These are phyloP conservation scores for Leucopternis melanops DNA, from an alignment of 2,113 vertebrate genomes.

Conservation along the genomic window DNA sequence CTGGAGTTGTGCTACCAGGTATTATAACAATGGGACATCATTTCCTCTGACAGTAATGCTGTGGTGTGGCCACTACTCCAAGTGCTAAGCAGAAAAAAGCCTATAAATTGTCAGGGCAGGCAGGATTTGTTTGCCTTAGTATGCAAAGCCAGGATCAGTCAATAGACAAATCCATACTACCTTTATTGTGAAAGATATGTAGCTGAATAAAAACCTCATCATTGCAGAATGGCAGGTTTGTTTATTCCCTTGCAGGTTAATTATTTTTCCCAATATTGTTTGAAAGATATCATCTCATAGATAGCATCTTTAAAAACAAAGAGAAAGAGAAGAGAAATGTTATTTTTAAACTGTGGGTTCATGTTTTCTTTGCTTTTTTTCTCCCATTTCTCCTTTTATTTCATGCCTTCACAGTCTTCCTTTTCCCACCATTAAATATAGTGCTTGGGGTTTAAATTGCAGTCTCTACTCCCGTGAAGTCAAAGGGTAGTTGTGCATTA, in stretches of 20 bases:
- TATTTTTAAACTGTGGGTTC: not conserved
- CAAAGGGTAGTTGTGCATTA: not conserved
- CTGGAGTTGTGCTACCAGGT: not conserved
- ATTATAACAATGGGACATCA: not conserved
- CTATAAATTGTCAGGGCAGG: not conserved
- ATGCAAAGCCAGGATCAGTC: not conserved
- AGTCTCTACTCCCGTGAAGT: not conserved
- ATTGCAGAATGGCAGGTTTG: not conserved
- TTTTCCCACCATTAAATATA: not conserved
- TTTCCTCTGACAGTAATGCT: not conserved
- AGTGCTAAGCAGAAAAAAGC: not conserved
- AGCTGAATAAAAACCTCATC: not conserved
- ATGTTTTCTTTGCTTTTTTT: not conserved
- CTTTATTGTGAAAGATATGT: fast-evolving
- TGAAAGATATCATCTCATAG: not conserved
- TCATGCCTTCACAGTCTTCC: not conserved
- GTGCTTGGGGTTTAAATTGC: not conserved
- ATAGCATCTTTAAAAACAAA: not conserved
- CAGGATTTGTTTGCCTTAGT: not conserved
- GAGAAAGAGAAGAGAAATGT: fast-evolving
- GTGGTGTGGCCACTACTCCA: not conserved
- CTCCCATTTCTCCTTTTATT: not conserved
- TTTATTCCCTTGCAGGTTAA: not conserved
- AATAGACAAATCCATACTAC: not conserved
- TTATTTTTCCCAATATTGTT: not conserved